These are phyloP conservation scores for Cassiopea andromeda DNA, from an alignment of 30 jellyfish, hydroid and myxozoan species.

Conservation along the genomic window DNA sequence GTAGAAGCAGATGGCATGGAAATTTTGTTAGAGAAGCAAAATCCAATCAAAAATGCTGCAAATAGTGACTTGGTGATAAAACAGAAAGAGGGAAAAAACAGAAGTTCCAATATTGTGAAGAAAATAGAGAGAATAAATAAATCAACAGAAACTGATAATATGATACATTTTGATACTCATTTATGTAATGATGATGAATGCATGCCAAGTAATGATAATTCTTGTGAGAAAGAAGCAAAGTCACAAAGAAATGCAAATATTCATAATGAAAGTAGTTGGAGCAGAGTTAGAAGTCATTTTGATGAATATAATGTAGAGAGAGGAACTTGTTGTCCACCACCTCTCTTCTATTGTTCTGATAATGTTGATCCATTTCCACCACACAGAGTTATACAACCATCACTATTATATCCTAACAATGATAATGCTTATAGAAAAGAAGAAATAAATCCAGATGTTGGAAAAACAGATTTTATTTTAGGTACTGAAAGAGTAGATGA, in stretches of 20 bases:
- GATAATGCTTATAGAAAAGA: neutral
- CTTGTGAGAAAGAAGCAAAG: neutral
- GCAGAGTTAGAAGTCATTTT: neutral
- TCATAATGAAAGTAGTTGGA: neutral
- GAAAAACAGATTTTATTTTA: neutral
- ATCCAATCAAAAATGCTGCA: neutral
- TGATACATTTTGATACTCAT: neutral
- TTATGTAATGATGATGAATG: neutral
- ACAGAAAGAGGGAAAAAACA: neutral
- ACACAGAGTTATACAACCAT: neutral
- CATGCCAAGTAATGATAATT: neutral
- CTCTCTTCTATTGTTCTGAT: constrained; percentile 40
- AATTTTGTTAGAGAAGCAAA: neutral
- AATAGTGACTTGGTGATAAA: neutral
- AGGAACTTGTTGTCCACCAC: constrained; percentile 58
- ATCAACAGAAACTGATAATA: constrained; percentile 6
- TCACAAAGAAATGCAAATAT: neutral
- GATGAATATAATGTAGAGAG: neutral
- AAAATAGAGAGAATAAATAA: neutral
- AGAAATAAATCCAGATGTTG: neutral
- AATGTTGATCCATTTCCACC: neutral
- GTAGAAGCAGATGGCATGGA: neutral
- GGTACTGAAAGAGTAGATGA: neutral
- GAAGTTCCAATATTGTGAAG: neutral
- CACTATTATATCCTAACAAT: neutral